Percentiles rank a stretch among this genome's conserved stretches.
Evolutionary conservation across 2,888 invertebrate genomes (phyloP).

Genomic region (Seira ritae): DNA sequence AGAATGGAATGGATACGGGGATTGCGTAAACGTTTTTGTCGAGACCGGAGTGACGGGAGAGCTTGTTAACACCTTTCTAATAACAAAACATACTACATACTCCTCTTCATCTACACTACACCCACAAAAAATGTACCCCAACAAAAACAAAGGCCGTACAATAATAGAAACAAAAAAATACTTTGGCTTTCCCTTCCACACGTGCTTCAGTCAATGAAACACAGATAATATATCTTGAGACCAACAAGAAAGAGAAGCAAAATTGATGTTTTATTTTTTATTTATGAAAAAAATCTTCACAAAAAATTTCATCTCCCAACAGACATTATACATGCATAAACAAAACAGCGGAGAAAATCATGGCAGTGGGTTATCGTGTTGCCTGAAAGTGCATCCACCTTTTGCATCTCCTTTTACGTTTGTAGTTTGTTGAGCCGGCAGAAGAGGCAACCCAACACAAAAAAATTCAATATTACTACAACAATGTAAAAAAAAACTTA

Average conservation of each 20-base stretch:
- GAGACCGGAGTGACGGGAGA: conserved; percentile 40
- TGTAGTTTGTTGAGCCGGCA: too few species aligned
- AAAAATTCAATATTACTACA: conserved; percentile 60
- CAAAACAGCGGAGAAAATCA: conserved; percentile 45
- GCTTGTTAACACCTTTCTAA: conserved; percentile 48
- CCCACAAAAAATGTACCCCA: background rate
- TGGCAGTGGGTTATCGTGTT: conserved; percentile 63
- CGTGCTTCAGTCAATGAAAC: conserved; percentile 24
- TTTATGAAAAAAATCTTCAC: conserved; percentile 1
- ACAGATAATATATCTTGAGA: conserved; percentile 3
- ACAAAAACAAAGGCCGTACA: conserved; percentile 39
- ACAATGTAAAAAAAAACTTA: conserved; percentile 54
- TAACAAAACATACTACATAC: too few species aligned
- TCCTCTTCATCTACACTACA: too few species aligned
- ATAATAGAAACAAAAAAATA: conserved; percentile 15
- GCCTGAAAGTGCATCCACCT: conserved; percentile 60
- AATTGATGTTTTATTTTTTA: background rate
- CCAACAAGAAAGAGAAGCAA: conserved; percentile 10
- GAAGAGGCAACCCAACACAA: too few species aligned
- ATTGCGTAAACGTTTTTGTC: too few species aligned
- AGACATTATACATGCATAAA: conserved; percentile 24
- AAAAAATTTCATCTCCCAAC: too few species aligned
- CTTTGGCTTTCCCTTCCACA: conserved; percentile 4
- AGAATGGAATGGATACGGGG: too few species aligned
- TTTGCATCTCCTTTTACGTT: conserved; percentile 48